These are phyloP conservation scores for Heteromyza rotundicornis DNA, from an alignment of 2,888 invertebrate species.

Conservation along the genomic window DNA sequence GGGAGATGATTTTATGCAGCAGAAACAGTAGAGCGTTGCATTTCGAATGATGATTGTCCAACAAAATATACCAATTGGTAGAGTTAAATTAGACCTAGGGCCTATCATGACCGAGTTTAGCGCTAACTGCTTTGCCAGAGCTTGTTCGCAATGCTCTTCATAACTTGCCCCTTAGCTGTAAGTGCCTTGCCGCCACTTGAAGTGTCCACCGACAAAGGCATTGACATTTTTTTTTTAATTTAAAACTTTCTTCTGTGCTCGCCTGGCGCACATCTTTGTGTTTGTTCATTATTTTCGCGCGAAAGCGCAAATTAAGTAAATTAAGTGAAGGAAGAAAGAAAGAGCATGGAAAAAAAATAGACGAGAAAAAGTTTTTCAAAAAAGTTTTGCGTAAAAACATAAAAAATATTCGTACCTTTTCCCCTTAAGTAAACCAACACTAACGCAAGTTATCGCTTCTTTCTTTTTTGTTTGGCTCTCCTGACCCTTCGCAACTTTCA, in stretches of 20 bases:
- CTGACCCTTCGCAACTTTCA: conserved; percentile 18
- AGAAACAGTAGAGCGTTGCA: too few species aligned
- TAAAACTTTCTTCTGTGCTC: background rate
- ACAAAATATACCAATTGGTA: too few species aligned
- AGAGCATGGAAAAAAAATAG: too few species aligned
- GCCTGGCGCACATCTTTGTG: background rate
- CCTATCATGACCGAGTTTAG: too few species aligned
- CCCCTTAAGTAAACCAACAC: conserved; percentile 25
- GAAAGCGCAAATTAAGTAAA: conserved; percentile 37
- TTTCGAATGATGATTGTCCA: too few species aligned
- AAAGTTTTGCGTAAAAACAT: conserved; percentile 15
- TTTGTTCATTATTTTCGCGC: conserved; percentile 25
- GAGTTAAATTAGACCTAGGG: too few species aligned
- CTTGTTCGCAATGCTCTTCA: conserved; percentile 3
- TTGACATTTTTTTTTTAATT: background rate
- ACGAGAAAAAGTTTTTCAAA: background rate
- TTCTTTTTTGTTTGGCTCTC: too few species aligned
- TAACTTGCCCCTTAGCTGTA: conserved; percentile 2
- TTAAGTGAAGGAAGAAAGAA: too few species aligned
- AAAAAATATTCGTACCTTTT: conserved; percentile 20
- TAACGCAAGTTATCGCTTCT: conserved; percentile 11
- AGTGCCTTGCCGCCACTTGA: too few species aligned
- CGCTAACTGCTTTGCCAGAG: too few species aligned
- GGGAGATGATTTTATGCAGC: too few species aligned
- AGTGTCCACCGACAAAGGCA: background rate